Conservation (phyloP, 2,888 invertebrate species). For the Tyria jacobaeae region DNA sequence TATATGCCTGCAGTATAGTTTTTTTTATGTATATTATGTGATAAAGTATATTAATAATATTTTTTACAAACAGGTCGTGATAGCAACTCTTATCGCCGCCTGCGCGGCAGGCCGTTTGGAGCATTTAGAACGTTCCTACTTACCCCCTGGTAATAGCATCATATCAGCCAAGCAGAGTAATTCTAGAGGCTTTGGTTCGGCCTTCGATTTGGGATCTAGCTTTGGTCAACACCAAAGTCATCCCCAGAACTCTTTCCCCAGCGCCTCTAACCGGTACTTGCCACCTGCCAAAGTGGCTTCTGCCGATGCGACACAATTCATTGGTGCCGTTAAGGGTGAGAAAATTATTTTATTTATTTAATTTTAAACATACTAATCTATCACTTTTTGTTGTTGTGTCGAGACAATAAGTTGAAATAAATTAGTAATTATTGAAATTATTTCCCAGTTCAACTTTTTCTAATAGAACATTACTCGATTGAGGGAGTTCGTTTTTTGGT, state of each 20-base stretch:
- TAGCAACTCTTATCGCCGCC: constrained; percentile 71
- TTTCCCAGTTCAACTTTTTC: not conserved
- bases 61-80: constrained; percentile 65
- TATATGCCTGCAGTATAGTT: not conserved
- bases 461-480: not conserved
- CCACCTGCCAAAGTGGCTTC: constrained; percentile 58
- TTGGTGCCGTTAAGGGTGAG: constrained; percentile 10
- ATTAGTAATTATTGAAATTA: not conserved
- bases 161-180: constrained; percentile 2
- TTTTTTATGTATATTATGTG: too few relatives aligned
- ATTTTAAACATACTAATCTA: too few relatives aligned
- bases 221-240: constrained; percentile 31
- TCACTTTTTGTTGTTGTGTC: too few relatives aligned
- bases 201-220: constrained; percentile 15
- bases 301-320: not conserved
- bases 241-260: constrained; percentile 31
- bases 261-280: constrained; percentile 75
- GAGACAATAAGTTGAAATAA: too few relatives aligned
- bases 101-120: constrained; percentile 75
- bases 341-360: too few relatives aligned
- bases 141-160: constrained; percentile 64
- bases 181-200: constrained; percentile 24
- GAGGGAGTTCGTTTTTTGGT: not conserved
- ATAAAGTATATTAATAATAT: not conserved
- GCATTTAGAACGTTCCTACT: constrained; percentile 75